Evolutionary conservation across 2,797 vertebrate species (phyloP).

Genomic region (Lagocephalus sceleratus): DNA sequence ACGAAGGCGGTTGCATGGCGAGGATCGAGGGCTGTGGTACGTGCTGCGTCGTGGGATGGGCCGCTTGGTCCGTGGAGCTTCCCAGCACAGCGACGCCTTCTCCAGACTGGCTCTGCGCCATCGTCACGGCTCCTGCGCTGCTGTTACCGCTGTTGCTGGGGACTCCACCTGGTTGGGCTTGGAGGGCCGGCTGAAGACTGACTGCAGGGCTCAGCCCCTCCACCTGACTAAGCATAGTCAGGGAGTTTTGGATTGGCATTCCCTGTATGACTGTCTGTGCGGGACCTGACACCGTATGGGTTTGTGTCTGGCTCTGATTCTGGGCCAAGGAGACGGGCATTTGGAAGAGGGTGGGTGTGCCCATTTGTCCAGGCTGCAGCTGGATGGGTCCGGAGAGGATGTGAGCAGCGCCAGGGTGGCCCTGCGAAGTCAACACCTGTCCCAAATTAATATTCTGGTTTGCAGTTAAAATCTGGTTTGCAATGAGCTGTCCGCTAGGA

Average conservation of each 20-base stretch:
- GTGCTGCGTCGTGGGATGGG: slow-evolving; percentile 72
- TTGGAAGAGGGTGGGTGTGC: slow-evolving; percentile 87
- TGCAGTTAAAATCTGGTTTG: slow-evolving; percentile 86
- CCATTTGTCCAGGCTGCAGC: slow-evolving; percentile 88
- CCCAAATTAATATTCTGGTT: slow-evolving; percentile 93
- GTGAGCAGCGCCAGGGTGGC: slow-evolving; percentile 85
- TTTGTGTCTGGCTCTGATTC: slow-evolving; percentile 78
- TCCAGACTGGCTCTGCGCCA: slow-evolving; percentile 67
- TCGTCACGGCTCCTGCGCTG: slow-evolving; percentile 61
- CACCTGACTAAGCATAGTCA: slow-evolving; percentile 84
- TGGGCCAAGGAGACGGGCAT: slow-evolving; percentile 89
- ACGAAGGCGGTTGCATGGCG: slow-evolving; percentile 75
- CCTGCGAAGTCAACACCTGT: slow-evolving; percentile 86
- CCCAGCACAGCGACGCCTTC: slow-evolving; percentile 75
- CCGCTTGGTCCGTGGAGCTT: slow-evolving; percentile 75
- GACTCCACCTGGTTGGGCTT: slow-evolving; percentile 70
- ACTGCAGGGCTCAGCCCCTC: slow-evolving; percentile 83
- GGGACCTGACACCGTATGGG: slow-evolving; percentile 77
- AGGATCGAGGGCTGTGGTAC: slow-evolving; percentile 77
- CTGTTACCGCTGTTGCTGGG: slow-evolving; percentile 51
- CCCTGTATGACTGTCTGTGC: slow-evolving; percentile 88
- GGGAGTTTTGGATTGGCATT: slow-evolving; percentile 82
- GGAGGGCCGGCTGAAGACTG: slow-evolving; percentile 79
- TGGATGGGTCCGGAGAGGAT: slow-evolving; percentile 90
- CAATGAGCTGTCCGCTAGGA: slow-evolving; percentile 84